A percentile compares a stretch with the other conserved stretches of the same genome.
These are phyloP conservation scores for Pomatostomus ruficeps DNA, from an alignment of 2,113 vertebrate species.

Conservation along the genomic window DNA sequence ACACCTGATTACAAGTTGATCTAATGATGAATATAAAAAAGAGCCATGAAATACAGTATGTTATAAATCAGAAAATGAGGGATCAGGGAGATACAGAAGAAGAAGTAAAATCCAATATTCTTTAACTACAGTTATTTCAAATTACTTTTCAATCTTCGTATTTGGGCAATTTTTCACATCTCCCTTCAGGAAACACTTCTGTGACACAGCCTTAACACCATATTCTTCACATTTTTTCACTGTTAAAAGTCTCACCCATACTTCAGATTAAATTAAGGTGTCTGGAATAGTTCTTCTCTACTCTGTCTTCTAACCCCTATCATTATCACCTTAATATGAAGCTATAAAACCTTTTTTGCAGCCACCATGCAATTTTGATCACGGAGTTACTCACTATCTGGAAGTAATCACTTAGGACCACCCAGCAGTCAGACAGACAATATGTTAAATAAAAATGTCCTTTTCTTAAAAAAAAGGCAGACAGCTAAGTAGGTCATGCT, in stretches of 20 bases:
- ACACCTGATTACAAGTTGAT: background rate
- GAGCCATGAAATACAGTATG: background rate
- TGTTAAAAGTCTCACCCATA: background rate
- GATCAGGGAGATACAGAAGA: background rate
- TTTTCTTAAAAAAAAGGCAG: background rate
- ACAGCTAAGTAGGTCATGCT: background rate
- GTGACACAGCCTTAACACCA: background rate
- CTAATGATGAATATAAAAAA: background rate
- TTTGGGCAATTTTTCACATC: background rate
- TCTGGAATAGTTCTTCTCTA: background rate
- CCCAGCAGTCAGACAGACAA: background rate
- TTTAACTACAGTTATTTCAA: background rate
- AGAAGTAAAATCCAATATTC: background rate
- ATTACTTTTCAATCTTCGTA: background rate
- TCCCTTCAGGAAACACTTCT: background rate
- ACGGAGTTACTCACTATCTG: background rate
- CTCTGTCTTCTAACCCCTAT: background rate
- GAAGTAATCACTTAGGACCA: background rate
- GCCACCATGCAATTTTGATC: background rate
- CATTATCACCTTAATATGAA: background rate
- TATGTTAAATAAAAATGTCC: background rate
- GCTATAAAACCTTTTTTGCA: background rate
- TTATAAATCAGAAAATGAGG: background rate
- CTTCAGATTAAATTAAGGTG: background rate
- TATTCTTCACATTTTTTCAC: background rate